Conservation (phyloP, 2,888 invertebrate genomes). For the Halictus ligatus region DNA sequence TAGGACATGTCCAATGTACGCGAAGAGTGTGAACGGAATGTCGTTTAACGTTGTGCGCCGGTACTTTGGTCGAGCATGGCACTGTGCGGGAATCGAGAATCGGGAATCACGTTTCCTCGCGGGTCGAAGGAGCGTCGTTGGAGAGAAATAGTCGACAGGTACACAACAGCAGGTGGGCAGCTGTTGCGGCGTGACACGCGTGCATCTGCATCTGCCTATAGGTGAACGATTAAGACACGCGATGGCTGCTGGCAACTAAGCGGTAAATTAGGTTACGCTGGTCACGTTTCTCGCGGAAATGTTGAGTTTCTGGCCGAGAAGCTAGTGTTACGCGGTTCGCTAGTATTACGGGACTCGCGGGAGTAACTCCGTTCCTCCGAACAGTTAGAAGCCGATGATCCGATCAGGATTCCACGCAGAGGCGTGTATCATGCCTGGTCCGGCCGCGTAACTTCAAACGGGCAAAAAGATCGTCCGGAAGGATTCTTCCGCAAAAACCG, state of each 20-base stretch:
- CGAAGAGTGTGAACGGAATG: too few relatives aligned
- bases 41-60: too few relatives aligned
- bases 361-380: constrained; percentile 13
- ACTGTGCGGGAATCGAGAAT: too few relatives aligned
- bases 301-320: constrained; percentile 24
- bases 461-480: constrained; percentile 3
- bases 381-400: constrained; percentile 52
- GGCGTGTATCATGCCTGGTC: constrained; percentile 24
- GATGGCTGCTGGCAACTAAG: not conserved
- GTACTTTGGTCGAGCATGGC: not conserved
- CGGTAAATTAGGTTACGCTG: constrained; percentile 50
- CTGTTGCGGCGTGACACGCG: constrained; percentile 36
- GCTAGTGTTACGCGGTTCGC: not conserved
- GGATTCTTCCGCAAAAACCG: not conserved
- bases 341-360: constrained; percentile 13
- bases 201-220: constrained; percentile 42
- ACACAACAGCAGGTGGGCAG: constrained; percentile 57
- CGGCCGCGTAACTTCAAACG: constrained; percentile 35
- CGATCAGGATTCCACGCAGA: constrained; percentile 45
- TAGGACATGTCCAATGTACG: too few relatives aligned
- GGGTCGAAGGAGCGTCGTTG: not conserved
- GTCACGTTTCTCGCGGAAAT: constrained; percentile 49
- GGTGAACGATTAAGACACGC: constrained; percentile 29
- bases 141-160: constrained; percentile 14
- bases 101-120: too few relatives aligned